These are phyloP conservation scores for Gadopsis marmoratus DNA, from an alignment of 2,797 vertebrate species.

Conservation along the genomic window DNA sequence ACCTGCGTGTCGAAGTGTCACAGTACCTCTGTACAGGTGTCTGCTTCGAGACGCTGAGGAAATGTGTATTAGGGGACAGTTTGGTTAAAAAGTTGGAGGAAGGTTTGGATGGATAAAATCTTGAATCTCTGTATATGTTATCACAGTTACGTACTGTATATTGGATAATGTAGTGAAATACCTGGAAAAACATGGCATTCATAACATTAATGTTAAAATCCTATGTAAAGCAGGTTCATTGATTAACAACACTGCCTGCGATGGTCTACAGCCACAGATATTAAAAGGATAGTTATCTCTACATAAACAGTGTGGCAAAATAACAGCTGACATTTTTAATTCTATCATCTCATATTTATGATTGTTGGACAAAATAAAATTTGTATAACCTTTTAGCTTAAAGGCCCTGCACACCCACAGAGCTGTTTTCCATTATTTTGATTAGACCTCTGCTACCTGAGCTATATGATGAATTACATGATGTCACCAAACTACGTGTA, in stretches of 20 bases:
- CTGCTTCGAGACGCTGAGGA: constrained; percentile 2
- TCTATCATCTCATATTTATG: background rate
- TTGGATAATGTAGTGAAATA: background rate
- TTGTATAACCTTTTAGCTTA: background rate
- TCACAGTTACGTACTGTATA: background rate
- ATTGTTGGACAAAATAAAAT: background rate
- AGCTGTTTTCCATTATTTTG: background rate
- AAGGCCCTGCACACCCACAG: background rate
- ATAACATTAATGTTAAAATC: background rate
- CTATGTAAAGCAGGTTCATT: background rate
- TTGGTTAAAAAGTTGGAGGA: background rate
- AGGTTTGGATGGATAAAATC: background rate
- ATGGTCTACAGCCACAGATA: background rate
- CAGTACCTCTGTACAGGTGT: background rate
- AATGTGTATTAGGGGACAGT: background rate
- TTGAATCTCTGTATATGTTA: background rate
- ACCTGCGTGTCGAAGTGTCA: constrained; percentile 32
- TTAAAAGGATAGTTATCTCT: background rate
- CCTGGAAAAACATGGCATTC: background rate
- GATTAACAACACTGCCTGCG: background rate
- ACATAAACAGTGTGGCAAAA: background rate
- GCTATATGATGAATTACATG: background rate
- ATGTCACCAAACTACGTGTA: background rate
- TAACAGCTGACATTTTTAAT: no score
- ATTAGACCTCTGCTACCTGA: background rate